Evolutionary conservation across 2,888 invertebrate genomes (phyloP).

Genomic region (Tipula lateralis): DNA sequence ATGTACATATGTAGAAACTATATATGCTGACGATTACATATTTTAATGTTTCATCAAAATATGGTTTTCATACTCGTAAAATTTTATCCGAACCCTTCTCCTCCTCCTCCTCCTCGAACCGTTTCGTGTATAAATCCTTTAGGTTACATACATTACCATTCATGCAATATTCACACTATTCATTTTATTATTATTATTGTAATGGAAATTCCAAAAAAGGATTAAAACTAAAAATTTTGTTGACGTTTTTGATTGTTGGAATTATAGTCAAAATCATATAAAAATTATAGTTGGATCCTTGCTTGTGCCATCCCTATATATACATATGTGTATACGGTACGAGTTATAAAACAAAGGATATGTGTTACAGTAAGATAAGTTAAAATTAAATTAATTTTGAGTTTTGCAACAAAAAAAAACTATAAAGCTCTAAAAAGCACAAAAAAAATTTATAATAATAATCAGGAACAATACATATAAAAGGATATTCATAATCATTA

Average conservation of each 20-base stretch:
- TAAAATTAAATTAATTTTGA: conserved; percentile 11
- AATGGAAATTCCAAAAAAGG: not conserved
- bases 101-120: not conserved
- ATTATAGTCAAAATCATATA: not conserved
- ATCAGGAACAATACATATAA: not conserved
- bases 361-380: not conserved
- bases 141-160: not conserved
- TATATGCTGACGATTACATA: not conserved
- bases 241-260: not conserved
- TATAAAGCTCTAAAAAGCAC: not conserved
- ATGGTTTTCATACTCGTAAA: not conserved
- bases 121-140: not conserved
- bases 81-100: not conserved
- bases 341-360: not conserved
- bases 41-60: not conserved
- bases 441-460: not conserved
- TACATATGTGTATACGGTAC: not conserved
- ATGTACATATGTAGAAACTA: not conserved
- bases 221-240: not conserved
- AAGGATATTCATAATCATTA: conserved; percentile 19
- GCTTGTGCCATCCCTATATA: not conserved
- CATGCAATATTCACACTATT: not conserved
- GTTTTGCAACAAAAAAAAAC: not conserved
- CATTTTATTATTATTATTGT: not conserved
- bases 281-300: not conserved